These are phyloP conservation scores for Apodemus sylvaticus DNA, from an alignment of 2,113 vertebrate genomes.

Conservation along the genomic window DNA sequence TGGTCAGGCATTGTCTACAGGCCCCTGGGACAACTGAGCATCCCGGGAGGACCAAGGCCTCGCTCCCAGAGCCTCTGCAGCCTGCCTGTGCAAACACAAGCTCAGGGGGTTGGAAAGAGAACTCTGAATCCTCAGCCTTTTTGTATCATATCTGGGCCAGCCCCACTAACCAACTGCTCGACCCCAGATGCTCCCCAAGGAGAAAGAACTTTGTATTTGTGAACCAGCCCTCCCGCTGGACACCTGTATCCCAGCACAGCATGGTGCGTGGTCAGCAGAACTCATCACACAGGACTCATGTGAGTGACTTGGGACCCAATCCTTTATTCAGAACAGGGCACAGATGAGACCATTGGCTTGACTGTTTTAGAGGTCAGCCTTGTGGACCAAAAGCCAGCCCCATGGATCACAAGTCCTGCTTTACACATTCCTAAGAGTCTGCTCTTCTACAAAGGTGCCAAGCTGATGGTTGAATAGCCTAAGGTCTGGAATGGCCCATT, in stretches of 20 bases:
- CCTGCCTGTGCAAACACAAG: rapidly evolving
- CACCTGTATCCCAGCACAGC: neutral
- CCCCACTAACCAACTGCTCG: neutral
- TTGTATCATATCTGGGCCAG: too few relatives aligned
- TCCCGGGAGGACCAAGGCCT: neutral
- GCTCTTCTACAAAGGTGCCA: rapidly evolving
- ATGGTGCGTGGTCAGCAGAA: neutral
- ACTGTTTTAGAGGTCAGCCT: neutral
- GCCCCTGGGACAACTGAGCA: neutral
- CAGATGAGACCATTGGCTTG: rapidly evolving
- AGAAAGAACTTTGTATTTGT: neutral
- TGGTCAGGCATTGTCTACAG: neutral
- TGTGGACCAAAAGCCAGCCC: neutral
- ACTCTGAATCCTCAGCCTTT: neutral
- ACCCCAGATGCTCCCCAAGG: neutral
- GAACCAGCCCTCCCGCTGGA: neutral
- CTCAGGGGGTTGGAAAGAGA: too few relatives aligned
- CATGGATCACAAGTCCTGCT: neutral
- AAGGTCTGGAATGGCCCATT: rapidly evolving
- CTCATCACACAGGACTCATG: neutral
- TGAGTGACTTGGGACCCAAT: rapidly evolving
- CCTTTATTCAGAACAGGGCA: neutral
- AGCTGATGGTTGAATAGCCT: neutral
- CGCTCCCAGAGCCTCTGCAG: neutral
- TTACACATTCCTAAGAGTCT: neutral